A percentile compares a stretch with the other conserved stretches of the same genome.
Conservation (phyloP, 92 coral and sea anemone species). For the Porites divaricata region DNA sequence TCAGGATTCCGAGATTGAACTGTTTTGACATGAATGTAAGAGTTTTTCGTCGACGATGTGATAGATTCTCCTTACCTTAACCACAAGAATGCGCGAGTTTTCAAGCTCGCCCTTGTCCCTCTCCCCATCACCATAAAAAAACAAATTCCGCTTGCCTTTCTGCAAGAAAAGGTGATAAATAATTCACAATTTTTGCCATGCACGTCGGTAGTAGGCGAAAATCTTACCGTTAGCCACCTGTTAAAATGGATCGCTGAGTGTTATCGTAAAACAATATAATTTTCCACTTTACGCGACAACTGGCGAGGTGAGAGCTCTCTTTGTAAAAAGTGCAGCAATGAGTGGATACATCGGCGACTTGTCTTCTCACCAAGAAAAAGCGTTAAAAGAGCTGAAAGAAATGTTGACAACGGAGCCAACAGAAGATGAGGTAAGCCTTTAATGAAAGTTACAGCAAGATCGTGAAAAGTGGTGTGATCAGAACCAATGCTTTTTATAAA, state of each 20-base stretch:
- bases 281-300: background rate
- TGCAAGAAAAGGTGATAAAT: constrained; percentile 6
- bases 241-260: constrained; percentile 12
- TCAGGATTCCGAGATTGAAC: background rate
- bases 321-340: constrained; percentile 37
- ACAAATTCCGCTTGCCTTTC: constrained; percentile 17
- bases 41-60: background rate
- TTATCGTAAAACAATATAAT: background rate
- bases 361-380: constrained; percentile 69
- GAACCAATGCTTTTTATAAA: no score
- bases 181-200: constrained; percentile 26
- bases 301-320: background rate
- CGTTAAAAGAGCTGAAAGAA: constrained; percentile 72
- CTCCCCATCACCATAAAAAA: constrained; percentile 20
- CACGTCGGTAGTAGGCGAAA: constrained; percentile 16
- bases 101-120: constrained; percentile 12
- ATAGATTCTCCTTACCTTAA: background rate
- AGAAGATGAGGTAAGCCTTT: constrained; percentile 81
- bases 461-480: background rate
- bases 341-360: constrained; percentile 75
- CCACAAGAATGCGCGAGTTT: constrained; percentile 40
- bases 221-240: constrained; percentile 26
- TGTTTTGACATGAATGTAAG: background rate
- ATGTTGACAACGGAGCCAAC: constrained; percentile 69
- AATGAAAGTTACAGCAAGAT: background rate